These are phyloP conservation scores for Cynaeus angustus DNA, from an alignment of 2,888 invertebrate species.

Conservation along the genomic window DNA sequence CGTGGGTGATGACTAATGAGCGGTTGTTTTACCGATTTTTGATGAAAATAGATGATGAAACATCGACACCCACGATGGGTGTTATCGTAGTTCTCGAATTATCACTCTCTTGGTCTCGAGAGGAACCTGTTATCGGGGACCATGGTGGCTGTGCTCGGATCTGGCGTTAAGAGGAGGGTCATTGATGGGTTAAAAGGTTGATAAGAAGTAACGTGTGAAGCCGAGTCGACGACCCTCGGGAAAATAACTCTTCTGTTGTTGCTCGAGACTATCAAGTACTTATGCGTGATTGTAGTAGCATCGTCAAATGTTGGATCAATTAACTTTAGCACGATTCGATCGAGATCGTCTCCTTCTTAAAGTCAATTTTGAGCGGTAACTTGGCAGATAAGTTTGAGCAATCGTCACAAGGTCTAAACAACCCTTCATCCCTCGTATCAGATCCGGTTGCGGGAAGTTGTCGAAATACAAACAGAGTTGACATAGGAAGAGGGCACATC, in stretches of 20 bases:
- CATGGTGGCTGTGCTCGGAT: background rate
- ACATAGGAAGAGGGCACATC: slow-evolving; percentile 66
- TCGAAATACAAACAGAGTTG: slow-evolving; percentile 69
- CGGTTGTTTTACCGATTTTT: slow-evolving; percentile 36
- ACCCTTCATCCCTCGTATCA: slow-evolving; percentile 69
- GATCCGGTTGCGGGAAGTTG: slow-evolving; percentile 68
- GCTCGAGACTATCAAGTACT: too few relatives aligned
- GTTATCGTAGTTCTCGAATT: slow-evolving; percentile 18
- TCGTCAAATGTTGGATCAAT: too few relatives aligned
- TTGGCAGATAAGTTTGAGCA: slow-evolving; percentile 52
- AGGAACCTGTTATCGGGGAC: slow-evolving; percentile 16
- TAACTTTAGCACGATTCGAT: too few relatives aligned
- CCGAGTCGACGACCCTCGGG: slow-evolving; percentile 1
- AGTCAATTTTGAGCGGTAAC: too few relatives aligned
- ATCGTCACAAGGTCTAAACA: slow-evolving; percentile 66
- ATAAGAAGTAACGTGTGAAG: slow-evolving; percentile 2
- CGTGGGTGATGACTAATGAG: slow-evolving; percentile 45
- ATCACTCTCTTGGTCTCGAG: slow-evolving; percentile 28
- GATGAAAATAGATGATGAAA: slow-evolving; percentile 15
- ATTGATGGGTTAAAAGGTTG: slow-evolving; percentile 1
- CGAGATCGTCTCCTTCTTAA: too few relatives aligned
- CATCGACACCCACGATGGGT: slow-evolving; percentile 19
- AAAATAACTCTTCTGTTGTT: background rate
- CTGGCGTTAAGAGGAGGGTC: background rate
- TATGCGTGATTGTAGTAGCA: too few relatives aligned